Percentiles rank a stretch among this genome's conserved stretches.
Evolutionary conservation across 2,797 vertebrate genomes (phyloP).

Genomic region (Anguilla anguilla): DNA sequence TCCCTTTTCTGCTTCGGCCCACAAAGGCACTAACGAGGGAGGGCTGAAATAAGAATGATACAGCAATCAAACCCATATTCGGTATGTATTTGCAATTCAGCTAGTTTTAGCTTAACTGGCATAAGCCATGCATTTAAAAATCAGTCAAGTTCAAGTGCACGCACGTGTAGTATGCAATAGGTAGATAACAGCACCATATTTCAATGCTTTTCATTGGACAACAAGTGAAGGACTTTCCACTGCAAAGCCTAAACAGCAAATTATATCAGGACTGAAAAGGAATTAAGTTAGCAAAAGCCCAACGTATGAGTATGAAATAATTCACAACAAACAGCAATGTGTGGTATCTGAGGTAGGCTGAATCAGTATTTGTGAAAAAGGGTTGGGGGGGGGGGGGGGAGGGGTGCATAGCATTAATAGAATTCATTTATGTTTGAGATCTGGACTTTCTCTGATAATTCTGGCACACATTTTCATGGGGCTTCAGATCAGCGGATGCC

Average conservation of each 20-base stretch:
- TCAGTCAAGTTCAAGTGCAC: not conserved
- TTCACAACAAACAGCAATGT: not conserved
- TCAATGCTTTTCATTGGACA: not conserved
- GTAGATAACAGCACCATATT: not conserved
- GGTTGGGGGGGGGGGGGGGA: not conserved
- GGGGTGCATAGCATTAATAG: too few relatives aligned
- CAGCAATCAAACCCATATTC: not conserved
- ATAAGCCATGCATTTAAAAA: not conserved
- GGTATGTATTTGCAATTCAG: not conserved
- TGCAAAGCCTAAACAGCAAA: not conserved
- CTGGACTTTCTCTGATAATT: constrained; percentile 10
- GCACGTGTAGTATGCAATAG: not conserved
- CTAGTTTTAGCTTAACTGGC: not conserved
- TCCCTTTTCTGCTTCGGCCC: not conserved
- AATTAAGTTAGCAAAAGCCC: not conserved
- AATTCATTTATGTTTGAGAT: not conserved
- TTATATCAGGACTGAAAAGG: not conserved
- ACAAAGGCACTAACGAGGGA: not conserved
- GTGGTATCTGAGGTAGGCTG: not conserved
- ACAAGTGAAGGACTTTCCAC: not conserved
- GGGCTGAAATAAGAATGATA: not conserved
- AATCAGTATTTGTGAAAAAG: not conserved
- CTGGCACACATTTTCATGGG: not conserved
- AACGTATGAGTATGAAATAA: not conserved
- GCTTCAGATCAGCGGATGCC: not conserved